These are phyloP conservation scores for Phycodurus eques DNA, from an alignment of 2,113 vertebrate genomes.

Conservation along the genomic window DNA sequence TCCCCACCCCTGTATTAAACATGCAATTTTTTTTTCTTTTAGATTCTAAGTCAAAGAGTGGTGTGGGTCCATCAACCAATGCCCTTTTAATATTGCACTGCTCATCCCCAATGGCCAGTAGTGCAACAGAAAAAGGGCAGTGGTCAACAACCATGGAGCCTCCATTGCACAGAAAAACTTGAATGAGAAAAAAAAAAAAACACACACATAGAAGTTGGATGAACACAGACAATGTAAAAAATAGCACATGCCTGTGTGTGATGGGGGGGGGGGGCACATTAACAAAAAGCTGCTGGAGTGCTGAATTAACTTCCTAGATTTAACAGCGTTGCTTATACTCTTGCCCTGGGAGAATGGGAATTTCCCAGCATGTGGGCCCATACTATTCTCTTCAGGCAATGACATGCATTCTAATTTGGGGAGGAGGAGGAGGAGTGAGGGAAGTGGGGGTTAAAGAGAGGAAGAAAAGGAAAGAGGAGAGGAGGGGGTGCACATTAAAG, in stretches of 20 bases:
- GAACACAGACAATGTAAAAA: background rate
- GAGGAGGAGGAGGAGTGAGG: conserved; percentile 33
- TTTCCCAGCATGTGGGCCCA: conserved; percentile 71
- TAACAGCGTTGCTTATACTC: conserved; percentile 53
- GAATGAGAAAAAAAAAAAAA: background rate
- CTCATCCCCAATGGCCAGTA: conserved; percentile 90
- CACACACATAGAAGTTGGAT: background rate
- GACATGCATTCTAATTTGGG: conserved; percentile 73
- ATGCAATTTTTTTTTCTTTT: background rate
- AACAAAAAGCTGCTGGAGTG: conserved; percentile 22
- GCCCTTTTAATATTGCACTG: conserved; percentile 99
- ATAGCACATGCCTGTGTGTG: background rate
- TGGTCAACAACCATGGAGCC: conserved; percentile 81
- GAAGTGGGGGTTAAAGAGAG: conserved; percentile 46
- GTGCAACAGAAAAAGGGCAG: conserved; percentile 97
- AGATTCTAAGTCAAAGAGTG: conserved; percentile 35
- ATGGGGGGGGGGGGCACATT: background rate
- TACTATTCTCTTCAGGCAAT: conserved; percentile 68
- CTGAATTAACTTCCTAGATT: conserved; percentile 60
- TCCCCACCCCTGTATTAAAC: background rate
- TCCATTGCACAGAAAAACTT: conserved; percentile 43
- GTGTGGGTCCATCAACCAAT: conserved; percentile 86
- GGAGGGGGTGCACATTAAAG: background rate
- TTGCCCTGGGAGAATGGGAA: conserved; percentile 64
- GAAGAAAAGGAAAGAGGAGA: conserved; percentile 17